Conservation (phyloP, 2,113 vertebrate species). For the Malaclemys terrapin region DNA sequence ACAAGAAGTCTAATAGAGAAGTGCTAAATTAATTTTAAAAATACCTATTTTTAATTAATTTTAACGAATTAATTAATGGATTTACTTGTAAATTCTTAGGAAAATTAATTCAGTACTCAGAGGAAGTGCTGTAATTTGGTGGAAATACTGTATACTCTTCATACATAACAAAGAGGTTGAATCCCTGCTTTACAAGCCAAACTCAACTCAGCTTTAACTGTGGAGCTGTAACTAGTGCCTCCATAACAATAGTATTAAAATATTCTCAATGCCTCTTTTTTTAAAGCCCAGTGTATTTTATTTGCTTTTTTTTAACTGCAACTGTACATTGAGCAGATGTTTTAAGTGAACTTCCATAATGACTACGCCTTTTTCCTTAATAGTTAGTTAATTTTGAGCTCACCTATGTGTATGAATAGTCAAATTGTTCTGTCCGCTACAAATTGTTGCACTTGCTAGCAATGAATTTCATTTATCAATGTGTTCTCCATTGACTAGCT, state of each 20-base stretch:
- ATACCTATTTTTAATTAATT: neutral
- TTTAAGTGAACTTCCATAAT: neutral
- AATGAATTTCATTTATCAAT: neutral
- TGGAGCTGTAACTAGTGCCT: neutral
- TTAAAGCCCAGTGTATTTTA: neutral
- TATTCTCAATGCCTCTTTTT: neutral
- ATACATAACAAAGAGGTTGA: neutral
- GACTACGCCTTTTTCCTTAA: neutral
- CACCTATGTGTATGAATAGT: no score
- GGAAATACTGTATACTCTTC: neutral
- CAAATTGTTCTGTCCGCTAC: neutral
- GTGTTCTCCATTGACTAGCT: neutral
- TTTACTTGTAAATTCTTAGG: neutral
- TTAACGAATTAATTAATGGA: neutral
- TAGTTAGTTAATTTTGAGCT: neutral
- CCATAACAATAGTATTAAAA: neutral
- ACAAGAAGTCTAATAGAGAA: neutral
- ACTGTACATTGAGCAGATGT: neutral
- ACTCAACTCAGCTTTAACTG: accelerated
- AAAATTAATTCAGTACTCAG: neutral
- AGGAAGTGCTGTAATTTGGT: neutral
- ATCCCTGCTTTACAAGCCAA: neutral
- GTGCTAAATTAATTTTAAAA: neutral
- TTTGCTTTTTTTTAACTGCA: neutral
- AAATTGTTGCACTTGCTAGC: no score